These are phyloP conservation scores for Hypsopygia costalis DNA, from an alignment of 2,888 invertebrate species.

Conservation along the genomic window DNA sequence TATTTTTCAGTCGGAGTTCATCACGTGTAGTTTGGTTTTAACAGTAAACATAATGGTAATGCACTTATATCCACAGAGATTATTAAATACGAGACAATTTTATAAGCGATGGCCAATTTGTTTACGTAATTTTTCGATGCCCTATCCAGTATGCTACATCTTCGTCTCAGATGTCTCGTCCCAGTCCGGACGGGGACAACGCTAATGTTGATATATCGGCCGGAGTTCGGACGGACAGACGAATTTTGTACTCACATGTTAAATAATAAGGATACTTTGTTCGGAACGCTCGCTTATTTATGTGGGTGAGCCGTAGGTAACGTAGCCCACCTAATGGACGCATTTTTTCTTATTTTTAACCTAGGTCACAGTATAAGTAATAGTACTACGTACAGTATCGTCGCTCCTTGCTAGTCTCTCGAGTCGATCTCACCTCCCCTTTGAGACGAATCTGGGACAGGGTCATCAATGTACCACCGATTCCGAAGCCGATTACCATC, in stretches of 20 bases:
- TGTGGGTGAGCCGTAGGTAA: conserved; percentile 8
- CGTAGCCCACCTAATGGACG: not conserved
- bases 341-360: not conserved
- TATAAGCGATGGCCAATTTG: too few species aligned
- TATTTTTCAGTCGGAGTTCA: too few species aligned
- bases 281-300: conserved; percentile 35
- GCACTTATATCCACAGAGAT: too few species aligned
- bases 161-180: conserved; percentile 45
- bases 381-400: too few species aligned
- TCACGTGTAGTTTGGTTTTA: too few species aligned
- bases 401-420: not conserved
- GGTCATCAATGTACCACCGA: too few species aligned
- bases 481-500: too few species aligned
- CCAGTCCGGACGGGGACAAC: conserved; percentile 56
- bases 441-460: too few species aligned
- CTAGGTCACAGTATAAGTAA: too few species aligned
- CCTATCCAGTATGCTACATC: conserved; percentile 35
- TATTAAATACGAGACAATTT: too few species aligned
- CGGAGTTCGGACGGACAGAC: conserved; percentile 65
- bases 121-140: too few species aligned
- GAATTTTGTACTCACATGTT: conserved; percentile 51
- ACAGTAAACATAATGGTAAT: too few species aligned
- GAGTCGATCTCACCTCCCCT: not conserved
- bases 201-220: conserved; percentile 78
- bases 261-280: conserved; percentile 50